Evolutionary conservation across 2,113 vertebrate species (phyloP).

Genomic region (Cervus canadensis): DNA sequence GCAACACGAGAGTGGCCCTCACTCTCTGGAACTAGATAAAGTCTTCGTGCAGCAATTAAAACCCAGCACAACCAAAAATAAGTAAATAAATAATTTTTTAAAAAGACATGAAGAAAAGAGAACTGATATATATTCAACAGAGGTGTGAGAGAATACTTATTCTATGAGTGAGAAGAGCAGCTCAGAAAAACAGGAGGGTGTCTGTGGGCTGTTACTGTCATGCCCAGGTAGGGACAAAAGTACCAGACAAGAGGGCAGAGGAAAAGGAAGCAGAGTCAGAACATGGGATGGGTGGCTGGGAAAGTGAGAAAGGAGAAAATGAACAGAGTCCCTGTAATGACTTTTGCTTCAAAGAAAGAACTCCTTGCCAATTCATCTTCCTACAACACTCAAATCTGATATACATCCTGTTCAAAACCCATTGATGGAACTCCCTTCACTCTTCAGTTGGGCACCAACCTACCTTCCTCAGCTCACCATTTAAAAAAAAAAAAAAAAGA

Average conservation of each 20-base stretch:
- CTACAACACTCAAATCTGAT: not conserved
- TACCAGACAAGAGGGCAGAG: not conserved
- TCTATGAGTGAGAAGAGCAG: not conserved
- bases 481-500: not conserved
- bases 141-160: not conserved
- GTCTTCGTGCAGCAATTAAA: not conserved
- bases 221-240: not conserved
- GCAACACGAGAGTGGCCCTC: not conserved
- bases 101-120: not conserved
- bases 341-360: not conserved
- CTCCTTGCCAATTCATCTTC: not conserved
- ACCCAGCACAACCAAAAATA: not conserved
- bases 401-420: not conserved
- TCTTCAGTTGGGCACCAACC: rapidly evolving
- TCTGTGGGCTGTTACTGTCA: not conserved
- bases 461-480: not conserved
- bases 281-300: not conserved
- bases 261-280: not conserved
- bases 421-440: not conserved
- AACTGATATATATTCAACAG: not conserved
- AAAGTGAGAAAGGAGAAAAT: not conserved
- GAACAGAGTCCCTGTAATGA: no score
- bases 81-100: not conserved
- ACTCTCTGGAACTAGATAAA: not conserved
- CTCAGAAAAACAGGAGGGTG: not conserved